phyloP scores from a whole-genome alignment of 2,888 invertebrate species.

The Parnassius apollo region DNA sequence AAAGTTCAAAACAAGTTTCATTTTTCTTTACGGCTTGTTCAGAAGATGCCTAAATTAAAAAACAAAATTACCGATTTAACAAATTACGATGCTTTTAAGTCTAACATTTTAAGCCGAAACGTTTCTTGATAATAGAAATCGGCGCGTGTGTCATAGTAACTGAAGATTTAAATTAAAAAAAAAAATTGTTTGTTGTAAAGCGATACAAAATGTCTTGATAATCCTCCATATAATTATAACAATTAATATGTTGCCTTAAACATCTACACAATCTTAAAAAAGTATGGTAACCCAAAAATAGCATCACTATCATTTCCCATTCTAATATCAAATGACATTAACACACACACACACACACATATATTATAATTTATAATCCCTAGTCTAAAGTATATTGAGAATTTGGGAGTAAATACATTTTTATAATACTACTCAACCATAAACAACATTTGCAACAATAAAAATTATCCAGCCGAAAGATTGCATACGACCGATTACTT shows the following conservation, averaged over 20 bases:
- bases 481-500: slow-evolving; percentile 14
- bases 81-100: no score
- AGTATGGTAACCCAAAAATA: slow-evolving; percentile 7
- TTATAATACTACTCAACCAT: slow-evolving; percentile 62
- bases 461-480: slow-evolving; percentile 41
- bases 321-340: slow-evolving; percentile 8
- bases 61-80: no score
- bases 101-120: no score
- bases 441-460: slow-evolving; percentile 60
- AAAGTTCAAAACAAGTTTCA: no score
- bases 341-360: slow-evolving; percentile 22
- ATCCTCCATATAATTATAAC: slow-evolving; percentile 9
- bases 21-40: no score
- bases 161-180: neutral
- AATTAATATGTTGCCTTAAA: slow-evolving; percentile 21
- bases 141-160: neutral
- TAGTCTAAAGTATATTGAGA: slow-evolving; percentile 49
- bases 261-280: slow-evolving; percentile 17
- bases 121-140: no score
- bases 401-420: slow-evolving; percentile 69
- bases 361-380: slow-evolving; percentile 29
- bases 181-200: neutral
- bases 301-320: neutral
- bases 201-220: slow-evolving; percentile 20
- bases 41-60: no score